A percentile compares a stretch with the other conserved stretches of the same genome.
Conservation (phyloP, 2,797 vertebrate species). For the Notolepis coatsorum region DNA sequence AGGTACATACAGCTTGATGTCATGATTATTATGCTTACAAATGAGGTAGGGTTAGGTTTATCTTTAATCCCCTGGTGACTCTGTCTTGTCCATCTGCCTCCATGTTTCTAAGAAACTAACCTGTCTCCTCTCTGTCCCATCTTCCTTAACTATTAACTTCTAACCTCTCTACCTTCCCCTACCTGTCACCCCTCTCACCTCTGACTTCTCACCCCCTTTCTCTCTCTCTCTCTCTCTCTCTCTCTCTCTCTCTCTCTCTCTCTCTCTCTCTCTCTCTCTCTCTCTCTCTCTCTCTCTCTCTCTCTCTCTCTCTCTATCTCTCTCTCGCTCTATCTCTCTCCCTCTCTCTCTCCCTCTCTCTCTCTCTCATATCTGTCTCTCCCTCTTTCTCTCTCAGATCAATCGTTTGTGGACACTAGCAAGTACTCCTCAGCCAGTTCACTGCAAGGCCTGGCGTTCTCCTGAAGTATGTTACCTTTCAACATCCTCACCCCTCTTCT, state of each 20-base stretch:
- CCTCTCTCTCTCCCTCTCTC: constrained; percentile 72
- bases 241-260: constrained; percentile 1
- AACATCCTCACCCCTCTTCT: constrained; percentile 27
- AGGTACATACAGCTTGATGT: too few relatives aligned
- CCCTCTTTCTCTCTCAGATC: constrained; percentile 91
- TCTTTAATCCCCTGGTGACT: neutral
- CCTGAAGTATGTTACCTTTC: constrained; percentile 90
- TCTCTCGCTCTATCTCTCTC: constrained; percentile 48
- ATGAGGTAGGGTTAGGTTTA: too few relatives aligned
- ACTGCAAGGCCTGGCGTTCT: constrained; percentile 95
- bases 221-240: neutral
- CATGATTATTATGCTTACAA: too few relatives aligned
- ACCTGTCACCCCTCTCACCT: constrained; percentile 7
- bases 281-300: neutral
- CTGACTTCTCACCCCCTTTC: constrained; percentile 11
- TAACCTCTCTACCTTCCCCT: constrained; percentile 24
- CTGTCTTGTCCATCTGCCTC: neutral
- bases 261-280: constrained; percentile 10
- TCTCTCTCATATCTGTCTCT: too few relatives aligned
- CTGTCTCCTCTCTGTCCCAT: neutral
- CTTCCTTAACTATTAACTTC: neutral
- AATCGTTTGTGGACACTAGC: constrained; percentile 96
- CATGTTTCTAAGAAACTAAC: constrained; percentile 18
- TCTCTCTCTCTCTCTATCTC: constrained; percentile 30
- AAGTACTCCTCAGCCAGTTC: constrained; percentile 95